Evolutionary conservation across 2,113 vertebrate genomes (phyloP).

Genomic region (Hydrolagus affinis): DNA sequence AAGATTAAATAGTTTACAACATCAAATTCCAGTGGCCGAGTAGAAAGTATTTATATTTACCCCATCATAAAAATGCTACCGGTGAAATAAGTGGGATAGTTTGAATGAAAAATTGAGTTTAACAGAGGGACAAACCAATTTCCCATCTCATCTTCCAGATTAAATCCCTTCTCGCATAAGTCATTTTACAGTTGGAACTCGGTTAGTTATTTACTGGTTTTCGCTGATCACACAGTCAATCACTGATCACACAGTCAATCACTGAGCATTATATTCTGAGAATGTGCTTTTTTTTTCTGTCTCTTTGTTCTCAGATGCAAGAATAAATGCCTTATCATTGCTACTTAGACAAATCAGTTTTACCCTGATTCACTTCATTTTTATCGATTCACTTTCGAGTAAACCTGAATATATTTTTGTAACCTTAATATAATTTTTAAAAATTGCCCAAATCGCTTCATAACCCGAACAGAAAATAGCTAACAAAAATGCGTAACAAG

Average conservation of each 20-base stretch:
- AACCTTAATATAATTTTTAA: not conserved
- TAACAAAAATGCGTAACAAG: not conserved
- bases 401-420: not conserved
- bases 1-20: not conserved
- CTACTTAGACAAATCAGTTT: not conserved
- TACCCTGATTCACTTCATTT: not conserved
- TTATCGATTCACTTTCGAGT: not conserved
- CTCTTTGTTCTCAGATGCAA: not conserved
- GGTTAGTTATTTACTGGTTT: not conserved
- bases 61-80: not conserved
- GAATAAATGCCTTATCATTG: not conserved
- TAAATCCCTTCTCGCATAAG: not conserved
- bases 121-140: not conserved
- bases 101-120: not conserved
- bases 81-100: not conserved
- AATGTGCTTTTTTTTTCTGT: not conserved
- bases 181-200: not conserved
- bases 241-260: not conserved
- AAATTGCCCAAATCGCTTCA: not conserved
- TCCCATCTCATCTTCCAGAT: not conserved
- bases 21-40: not conserved
- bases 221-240: not conserved
- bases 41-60: not conserved
- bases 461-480: not conserved
- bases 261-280: no score